phyloP scores from a whole-genome alignment of 2,888 invertebrate genomes.

The Agonopterix alstromeriana region DNA sequence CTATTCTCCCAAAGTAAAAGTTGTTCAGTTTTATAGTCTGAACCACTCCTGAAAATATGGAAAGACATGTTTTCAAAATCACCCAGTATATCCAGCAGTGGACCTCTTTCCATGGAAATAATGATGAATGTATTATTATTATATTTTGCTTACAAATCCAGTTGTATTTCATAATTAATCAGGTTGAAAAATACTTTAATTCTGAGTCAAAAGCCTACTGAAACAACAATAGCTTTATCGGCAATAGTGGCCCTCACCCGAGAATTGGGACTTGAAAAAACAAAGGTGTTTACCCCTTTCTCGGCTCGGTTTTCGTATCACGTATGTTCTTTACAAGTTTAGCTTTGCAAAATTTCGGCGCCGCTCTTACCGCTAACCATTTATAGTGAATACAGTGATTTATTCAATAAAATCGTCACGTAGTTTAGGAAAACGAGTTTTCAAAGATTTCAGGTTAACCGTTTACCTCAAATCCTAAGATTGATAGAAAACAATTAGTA shows the following conservation, averaged over 20 bases:
- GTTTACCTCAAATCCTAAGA: background rate
- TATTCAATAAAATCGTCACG: conserved; percentile 26
- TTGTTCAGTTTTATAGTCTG: too few species aligned
- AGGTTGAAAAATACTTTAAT: background rate
- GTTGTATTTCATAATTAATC: too few species aligned
- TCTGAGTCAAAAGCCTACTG: background rate
- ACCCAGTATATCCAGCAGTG: too few species aligned
- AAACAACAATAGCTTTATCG: background rate
- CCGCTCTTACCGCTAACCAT: conserved; percentile 23
- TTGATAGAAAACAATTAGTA: too few species aligned
- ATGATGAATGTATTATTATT: too few species aligned
- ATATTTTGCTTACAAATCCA: too few species aligned
- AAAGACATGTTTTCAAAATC: too few species aligned
- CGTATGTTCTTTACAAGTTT: conserved; percentile 36
- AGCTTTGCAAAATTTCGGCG: conserved; percentile 32
- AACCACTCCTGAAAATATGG: too few species aligned
- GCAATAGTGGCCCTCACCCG: background rate
- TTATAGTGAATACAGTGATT: conserved; percentile 25
- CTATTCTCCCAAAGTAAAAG: too few species aligned
- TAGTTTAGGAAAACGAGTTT: background rate
- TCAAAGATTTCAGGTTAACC: background rate
- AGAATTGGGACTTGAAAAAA: background rate
- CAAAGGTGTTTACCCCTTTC: conserved; percentile 25
- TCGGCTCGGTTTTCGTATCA: conserved; percentile 29
- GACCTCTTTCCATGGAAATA: too few species aligned